These are phyloP conservation scores for Agrochola lota DNA, from an alignment of 2,888 invertebrate genomes.

Conservation along the genomic window DNA sequence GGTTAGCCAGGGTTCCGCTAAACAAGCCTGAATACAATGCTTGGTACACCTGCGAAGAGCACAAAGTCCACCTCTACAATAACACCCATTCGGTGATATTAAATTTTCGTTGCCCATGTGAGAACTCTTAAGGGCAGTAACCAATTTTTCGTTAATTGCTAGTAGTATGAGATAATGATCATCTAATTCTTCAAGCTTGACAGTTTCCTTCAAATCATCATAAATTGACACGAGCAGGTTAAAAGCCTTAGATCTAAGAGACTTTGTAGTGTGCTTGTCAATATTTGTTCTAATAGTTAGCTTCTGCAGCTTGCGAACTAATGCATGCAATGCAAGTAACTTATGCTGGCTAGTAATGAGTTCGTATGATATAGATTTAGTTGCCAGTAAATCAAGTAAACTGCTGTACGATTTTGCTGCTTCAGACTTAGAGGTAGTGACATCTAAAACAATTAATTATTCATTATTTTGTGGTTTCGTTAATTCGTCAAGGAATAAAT, in stretches of 20 bases:
- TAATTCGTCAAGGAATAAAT: not conserved
- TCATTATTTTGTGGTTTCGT: not conserved
- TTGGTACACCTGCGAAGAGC: constrained; percentile 73
- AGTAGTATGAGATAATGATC: constrained; percentile 73
- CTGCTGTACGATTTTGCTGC: constrained; percentile 73
- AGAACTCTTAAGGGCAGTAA: constrained; percentile 78
- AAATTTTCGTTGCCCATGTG: constrained; percentile 79
- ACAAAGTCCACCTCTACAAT: constrained; percentile 76
- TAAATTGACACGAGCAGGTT: constrained; percentile 72
- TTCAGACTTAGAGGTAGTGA: constrained; percentile 72
- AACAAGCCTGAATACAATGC: constrained; percentile 76
- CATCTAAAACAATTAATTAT: constrained; percentile 66
- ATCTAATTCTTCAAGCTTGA: constrained; percentile 66
- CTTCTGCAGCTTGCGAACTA: constrained; percentile 72
- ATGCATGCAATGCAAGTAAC: constrained; percentile 67
- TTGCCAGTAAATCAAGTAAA: constrained; percentile 70
- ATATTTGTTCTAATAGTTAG: constrained; percentile 62
- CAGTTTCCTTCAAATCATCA: constrained; percentile 65
- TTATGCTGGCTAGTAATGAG: constrained; percentile 65
- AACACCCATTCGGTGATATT: constrained; percentile 73
- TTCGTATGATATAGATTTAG: constrained; percentile 69
- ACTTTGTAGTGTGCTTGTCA: constrained; percentile 66
- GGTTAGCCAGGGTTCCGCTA: constrained; percentile 74
- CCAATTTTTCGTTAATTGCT: constrained; percentile 75
- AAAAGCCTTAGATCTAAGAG: constrained; percentile 75